These are phyloP conservation scores for Rhinopithecus roxellana DNA, from an alignment of 2,113 vertebrate species.

Conservation along the genomic window DNA sequence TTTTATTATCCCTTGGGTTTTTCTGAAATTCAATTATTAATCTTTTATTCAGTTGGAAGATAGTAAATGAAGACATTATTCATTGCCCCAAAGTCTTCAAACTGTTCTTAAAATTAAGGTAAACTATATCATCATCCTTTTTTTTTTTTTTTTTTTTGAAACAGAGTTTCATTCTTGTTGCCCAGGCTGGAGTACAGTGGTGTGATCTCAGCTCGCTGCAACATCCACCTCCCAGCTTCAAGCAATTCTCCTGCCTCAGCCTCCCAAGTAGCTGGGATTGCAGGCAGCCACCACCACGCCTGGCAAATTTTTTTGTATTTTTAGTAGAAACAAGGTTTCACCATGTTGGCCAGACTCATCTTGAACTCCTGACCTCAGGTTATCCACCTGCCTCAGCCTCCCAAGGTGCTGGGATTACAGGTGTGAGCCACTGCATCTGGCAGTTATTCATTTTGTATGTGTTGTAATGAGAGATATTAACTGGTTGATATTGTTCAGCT, in stretches of 20 bases:
- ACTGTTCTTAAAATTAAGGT: too few species aligned
- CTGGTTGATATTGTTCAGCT: background rate
- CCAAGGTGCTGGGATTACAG: background rate
- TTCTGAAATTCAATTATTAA: too few species aligned
- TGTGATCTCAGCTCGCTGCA: background rate
- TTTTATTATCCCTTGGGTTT: too few species aligned
- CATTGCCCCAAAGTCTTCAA: too few species aligned
- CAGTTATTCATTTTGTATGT: background rate
- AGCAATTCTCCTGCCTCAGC: background rate
- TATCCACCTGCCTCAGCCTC: background rate
- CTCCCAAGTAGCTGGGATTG: background rate
- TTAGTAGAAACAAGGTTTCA: background rate
- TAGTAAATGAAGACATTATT: too few species aligned
- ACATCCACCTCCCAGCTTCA: background rate
- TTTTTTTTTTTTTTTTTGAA: too few species aligned
- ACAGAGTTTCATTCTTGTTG: background rate
- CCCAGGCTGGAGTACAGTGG: background rate
- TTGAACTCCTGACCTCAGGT: background rate
- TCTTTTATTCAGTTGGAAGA: too few species aligned
- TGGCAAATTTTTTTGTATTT: background rate
- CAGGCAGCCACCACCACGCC: background rate
- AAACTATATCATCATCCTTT: too few species aligned
- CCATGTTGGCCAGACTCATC: background rate
- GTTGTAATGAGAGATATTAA: background rate
- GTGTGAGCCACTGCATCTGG: background rate